A percentile compares a stretch with the other conserved stretches of the same genome.
phyloP scores from a whole-genome alignment of 2,888 invertebrate genomes.

The Leistus spinibarbis region DNA sequence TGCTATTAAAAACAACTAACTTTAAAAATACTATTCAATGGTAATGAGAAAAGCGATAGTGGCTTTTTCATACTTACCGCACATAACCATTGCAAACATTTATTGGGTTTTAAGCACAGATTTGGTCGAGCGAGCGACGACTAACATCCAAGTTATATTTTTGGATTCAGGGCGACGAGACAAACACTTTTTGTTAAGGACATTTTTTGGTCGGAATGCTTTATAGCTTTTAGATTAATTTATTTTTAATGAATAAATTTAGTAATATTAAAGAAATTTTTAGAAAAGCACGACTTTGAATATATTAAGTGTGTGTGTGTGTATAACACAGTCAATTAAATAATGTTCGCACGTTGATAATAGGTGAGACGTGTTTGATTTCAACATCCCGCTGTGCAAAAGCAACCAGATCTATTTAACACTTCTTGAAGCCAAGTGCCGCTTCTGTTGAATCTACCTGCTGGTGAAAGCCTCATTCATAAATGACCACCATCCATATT shows the following conservation, averaged over 20 bases:
- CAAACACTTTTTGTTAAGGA: too few relatives aligned
- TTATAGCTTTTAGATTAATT: background rate
- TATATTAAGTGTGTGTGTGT: background rate
- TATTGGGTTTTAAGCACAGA: background rate
- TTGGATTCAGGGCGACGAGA: too few relatives aligned
- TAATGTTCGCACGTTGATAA: slow-evolving; percentile 3
- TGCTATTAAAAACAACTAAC: slow-evolving; percentile 13
- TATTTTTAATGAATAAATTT: background rate
- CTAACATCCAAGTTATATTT: too few relatives aligned
- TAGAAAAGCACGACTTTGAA: background rate
- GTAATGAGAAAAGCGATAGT: background rate
- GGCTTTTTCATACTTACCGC: background rate
- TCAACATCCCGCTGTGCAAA: background rate
- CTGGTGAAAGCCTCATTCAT: background rate
- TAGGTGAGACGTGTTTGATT: background rate
- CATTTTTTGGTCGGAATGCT: too few relatives aligned
- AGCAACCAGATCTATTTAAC: background rate
- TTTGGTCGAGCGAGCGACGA: too few relatives aligned
- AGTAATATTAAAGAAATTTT: background rate
- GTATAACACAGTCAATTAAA: background rate
- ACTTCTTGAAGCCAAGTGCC: too few relatives aligned
- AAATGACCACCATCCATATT: background rate
- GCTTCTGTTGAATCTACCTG: background rate
- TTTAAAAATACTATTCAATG: slow-evolving; percentile 19
- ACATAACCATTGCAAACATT: background rate